These are phyloP conservation scores for Myocastor coypus DNA, from an alignment of 2,113 vertebrate genomes.

Conservation along the genomic window DNA sequence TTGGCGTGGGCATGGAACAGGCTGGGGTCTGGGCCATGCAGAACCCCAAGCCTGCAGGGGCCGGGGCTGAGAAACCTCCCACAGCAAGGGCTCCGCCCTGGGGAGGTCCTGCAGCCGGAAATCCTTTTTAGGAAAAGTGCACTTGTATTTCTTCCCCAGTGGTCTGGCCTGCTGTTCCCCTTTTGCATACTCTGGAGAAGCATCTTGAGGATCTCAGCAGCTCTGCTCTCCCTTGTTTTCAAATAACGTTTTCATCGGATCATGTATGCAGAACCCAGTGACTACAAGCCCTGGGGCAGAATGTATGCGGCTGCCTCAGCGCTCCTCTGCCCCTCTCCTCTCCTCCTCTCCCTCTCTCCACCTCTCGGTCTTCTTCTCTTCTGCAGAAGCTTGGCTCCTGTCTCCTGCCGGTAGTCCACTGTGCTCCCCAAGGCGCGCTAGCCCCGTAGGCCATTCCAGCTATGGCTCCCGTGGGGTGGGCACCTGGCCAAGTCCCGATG, in stretches of 20 bases:
- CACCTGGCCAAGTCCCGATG: neutral
- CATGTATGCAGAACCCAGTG: neutral
- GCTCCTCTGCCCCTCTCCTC: neutral
- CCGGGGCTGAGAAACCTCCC: neutral
- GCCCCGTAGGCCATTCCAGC: neutral
- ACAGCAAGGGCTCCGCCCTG: neutral
- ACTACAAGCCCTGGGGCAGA: neutral
- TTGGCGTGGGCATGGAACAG: slow-evolving; percentile 13
- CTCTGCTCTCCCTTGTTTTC: neutral
- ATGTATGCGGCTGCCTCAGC: neutral
- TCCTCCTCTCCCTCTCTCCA: neutral
- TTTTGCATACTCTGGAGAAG: neutral
- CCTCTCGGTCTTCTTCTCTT: neutral
- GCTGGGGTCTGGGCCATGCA: neutral
- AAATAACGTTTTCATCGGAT: neutral
- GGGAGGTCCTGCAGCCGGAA: neutral
- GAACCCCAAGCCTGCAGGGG: neutral
- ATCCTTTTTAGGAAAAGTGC: neutral
- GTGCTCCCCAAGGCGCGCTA: neutral
- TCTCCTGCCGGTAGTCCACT: neutral
- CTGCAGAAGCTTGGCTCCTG: neutral
- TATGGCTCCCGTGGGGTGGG: neutral
- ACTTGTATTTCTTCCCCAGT: slow-evolving; percentile 26
- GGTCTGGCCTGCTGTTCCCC: neutral
- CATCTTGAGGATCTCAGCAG: neutral